Conservation (phyloP, 2,797 vertebrate genomes). For the Sebastes reedi region DNA sequence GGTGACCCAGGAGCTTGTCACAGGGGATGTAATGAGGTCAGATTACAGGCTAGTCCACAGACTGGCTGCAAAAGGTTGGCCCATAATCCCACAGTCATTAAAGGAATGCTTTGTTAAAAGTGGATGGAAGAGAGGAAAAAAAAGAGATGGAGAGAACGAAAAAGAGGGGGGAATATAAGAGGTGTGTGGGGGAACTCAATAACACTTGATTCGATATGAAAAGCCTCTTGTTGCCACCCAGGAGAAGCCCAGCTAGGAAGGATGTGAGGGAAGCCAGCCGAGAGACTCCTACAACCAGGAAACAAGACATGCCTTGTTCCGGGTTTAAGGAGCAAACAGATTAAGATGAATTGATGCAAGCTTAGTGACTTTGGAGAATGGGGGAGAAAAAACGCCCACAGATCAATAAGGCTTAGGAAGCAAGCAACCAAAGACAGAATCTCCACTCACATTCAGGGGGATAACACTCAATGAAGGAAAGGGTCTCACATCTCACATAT, state of each 20-base stretch:
- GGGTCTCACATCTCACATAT: constrained; percentile 68
- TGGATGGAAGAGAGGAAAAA: constrained; percentile 71
- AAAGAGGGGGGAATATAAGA: constrained; percentile 71
- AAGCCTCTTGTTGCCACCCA: constrained; percentile 86
- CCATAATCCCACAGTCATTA: constrained; percentile 84
- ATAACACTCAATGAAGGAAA: constrained; percentile 74
- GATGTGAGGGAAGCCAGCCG: constrained; percentile 82
- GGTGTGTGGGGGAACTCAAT: constrained; percentile 84
- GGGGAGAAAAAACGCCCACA: constrained; percentile 76
- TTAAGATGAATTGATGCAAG: constrained; percentile 86
- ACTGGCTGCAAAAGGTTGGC: constrained; percentile 83
- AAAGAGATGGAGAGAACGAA: constrained; percentile 65
- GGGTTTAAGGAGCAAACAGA: constrained; percentile 86
- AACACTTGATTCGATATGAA: constrained; percentile 87
- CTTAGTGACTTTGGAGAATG: constrained; percentile 84
- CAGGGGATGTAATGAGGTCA: constrained; percentile 87
- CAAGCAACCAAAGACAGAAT: constrained; percentile 77
- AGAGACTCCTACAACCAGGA: constrained; percentile 82
- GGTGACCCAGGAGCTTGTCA: constrained; percentile 80
- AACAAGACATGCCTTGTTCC: constrained; percentile 87
- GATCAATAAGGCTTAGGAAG: constrained; percentile 84
- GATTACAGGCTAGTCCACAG: constrained; percentile 84
- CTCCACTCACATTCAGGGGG: constrained; percentile 73
- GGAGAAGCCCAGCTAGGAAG: constrained; percentile 77
- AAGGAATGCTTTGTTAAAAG: constrained; percentile 85